phyloP scores from a whole-genome alignment of 1,140 invertebrate genomes.

The Helicoverpa zea region DNA sequence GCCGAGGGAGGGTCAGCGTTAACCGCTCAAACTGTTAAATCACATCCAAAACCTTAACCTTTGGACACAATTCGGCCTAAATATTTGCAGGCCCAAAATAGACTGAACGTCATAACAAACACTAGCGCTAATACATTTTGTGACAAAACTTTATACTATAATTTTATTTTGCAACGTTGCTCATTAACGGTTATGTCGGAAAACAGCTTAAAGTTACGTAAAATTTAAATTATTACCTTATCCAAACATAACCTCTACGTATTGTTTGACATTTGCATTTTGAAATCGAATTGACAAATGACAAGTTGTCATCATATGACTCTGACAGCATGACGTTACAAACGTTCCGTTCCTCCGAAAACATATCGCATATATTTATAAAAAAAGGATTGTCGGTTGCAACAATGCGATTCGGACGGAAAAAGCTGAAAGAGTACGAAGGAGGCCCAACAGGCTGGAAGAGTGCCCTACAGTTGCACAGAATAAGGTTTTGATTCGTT shows the following conservation, averaged over 20 bases:
- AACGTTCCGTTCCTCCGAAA: slow-evolving; percentile 14
- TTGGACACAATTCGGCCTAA: slow-evolving; percentile 81
- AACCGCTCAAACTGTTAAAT: slow-evolving; percentile 68
- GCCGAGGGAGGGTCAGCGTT: slow-evolving; percentile 62
- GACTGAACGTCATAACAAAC: slow-evolving; percentile 71
- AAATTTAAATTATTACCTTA: slow-evolving; percentile 55
- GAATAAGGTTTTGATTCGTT: too few relatives aligned
- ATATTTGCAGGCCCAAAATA: slow-evolving; percentile 77
- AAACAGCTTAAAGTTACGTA: slow-evolving; percentile 49
- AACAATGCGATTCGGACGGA: not conserved
- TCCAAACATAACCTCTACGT: slow-evolving; percentile 65
- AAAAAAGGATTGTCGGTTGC: not conserved
- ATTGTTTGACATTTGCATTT: slow-evolving; percentile 55
- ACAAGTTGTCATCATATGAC: slow-evolving; percentile 39
- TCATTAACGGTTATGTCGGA: slow-evolving; percentile 24
- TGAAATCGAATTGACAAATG: slow-evolving; percentile 31
- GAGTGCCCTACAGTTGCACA: too few relatives aligned
- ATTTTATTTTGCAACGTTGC: slow-evolving; percentile 33
- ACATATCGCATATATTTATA: not conserved
- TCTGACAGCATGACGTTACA: slow-evolving; percentile 5
- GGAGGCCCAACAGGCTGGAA: too few relatives aligned
- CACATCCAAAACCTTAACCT: slow-evolving; percentile 81
- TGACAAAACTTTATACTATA: slow-evolving; percentile 31
- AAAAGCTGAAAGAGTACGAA: not conserved
- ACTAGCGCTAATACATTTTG: slow-evolving; percentile 40